Evolutionary conservation across 2,888 invertebrate genomes (phyloP).

Genomic region (Diloba caeruleocephala): DNA sequence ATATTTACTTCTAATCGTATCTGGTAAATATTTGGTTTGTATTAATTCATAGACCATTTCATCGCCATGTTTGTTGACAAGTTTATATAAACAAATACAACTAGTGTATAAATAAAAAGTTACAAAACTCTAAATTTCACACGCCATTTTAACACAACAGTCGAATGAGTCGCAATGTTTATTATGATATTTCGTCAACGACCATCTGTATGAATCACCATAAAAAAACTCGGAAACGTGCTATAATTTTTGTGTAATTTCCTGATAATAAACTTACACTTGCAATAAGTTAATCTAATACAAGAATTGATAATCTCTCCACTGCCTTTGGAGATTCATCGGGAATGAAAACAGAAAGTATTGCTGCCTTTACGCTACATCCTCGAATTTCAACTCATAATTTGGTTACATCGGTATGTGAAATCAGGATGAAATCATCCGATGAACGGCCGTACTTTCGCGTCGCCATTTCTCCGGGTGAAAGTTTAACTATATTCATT

Average conservation of each 20-base stretch:
- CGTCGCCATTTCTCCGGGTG: constrained; percentile 79
- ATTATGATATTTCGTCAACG: constrained; percentile 43
- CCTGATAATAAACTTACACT: constrained; percentile 30
- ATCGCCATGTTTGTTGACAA: constrained; percentile 5
- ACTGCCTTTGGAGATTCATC: constrained; percentile 25
- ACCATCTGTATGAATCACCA: constrained; percentile 45
- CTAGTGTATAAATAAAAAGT: constrained; percentile 14
- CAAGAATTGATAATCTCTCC: constrained; percentile 25
- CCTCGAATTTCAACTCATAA: constrained; percentile 40
- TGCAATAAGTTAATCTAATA: constrained; percentile 12
- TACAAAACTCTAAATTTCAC: constrained; percentile 29
- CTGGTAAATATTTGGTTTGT: constrained; percentile 32
- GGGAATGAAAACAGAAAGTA: constrained; percentile 25
- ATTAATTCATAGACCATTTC: constrained; percentile 15
- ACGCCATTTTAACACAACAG: constrained; percentile 22
- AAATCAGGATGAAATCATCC: constrained; percentile 75
- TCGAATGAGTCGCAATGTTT: constrained; percentile 33
- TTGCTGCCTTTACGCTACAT: constrained; percentile 28
- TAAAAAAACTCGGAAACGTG: constrained; percentile 32
- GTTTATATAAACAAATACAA: neutral
- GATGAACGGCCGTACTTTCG: constrained; percentile 71
- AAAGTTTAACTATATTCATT: constrained; percentile 81
- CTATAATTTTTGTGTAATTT: constrained; percentile 22
- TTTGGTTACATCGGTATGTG: constrained; percentile 50
- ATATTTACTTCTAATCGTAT: constrained; percentile 24